phyloP scores from a whole-genome alignment of 2,888 invertebrate genomes.

The Synergus itoensis region DNA sequence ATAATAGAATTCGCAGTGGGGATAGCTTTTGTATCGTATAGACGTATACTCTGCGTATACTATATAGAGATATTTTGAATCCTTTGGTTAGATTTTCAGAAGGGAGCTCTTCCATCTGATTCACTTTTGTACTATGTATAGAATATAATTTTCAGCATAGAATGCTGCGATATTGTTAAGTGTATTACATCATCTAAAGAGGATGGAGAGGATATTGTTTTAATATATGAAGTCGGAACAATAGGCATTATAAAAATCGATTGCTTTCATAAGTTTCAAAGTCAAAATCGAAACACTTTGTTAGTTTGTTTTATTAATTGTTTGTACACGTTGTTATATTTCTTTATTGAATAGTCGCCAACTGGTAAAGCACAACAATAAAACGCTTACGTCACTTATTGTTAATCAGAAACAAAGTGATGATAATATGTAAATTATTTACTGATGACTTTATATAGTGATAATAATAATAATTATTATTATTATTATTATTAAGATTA shows the following conservation, averaged over 20 bases:
- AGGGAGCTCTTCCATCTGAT: slow-evolving; percentile 21
- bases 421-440: not conserved
- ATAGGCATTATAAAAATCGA: slow-evolving; percentile 20
- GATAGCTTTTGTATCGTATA: slow-evolving; percentile 8
- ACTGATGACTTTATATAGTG: too few species aligned
- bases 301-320: not conserved
- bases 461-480: too few species aligned
- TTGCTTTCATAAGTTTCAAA: not conserved
- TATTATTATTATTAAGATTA: too few species aligned
- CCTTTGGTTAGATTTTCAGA: slow-evolving; percentile 17
- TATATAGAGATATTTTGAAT: slow-evolving; percentile 9
- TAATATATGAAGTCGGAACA: slow-evolving; percentile 17
- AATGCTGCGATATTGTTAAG: not conserved
- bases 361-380: slow-evolving; percentile 9
- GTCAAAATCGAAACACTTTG: slow-evolving; percentile 29
- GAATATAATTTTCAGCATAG: not conserved
- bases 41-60: too few species aligned
- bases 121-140: not conserved
- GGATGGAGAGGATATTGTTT: slow-evolving; percentile 20
- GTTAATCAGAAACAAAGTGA: not conserved
- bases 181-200: slow-evolving; percentile 1
- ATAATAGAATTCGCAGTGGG: slow-evolving; percentile 1
- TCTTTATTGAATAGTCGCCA: not conserved
- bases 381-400: not conserved
- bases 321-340: slow-evolving; percentile 5